Conservation (phyloP, 2,888 invertebrate genomes). For the Cerceris ruficornis region DNA sequence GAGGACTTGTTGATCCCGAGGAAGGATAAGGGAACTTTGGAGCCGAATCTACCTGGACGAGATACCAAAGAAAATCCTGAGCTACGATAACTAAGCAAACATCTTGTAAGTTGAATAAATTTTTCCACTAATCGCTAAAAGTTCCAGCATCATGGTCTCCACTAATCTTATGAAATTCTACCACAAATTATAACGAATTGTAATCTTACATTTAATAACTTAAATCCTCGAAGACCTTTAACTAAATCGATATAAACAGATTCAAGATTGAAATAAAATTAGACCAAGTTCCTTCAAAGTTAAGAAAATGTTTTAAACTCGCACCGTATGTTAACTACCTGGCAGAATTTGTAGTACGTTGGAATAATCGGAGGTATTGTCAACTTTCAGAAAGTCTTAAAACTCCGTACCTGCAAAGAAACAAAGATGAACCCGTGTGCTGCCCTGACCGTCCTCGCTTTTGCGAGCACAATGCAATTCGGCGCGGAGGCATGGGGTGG, state of each 20-base stretch:
- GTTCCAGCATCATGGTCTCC: too few species aligned
- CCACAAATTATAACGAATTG: too few species aligned
- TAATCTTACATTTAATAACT: too few species aligned
- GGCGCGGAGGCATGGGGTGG: slow-evolving; percentile 88
- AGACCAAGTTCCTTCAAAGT: too few species aligned
- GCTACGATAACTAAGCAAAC: slow-evolving; percentile 6
- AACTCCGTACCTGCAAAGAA: slow-evolving; percentile 19
- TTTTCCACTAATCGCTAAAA: neutral
- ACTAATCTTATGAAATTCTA: too few species aligned
- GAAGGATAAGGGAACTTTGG: slow-evolving; percentile 15
- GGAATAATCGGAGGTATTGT: neutral
- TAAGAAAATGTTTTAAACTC: too few species aligned
- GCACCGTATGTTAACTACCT: too few species aligned
- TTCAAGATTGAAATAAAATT: too few species aligned
- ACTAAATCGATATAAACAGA: too few species aligned
- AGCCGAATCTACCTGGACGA: slow-evolving; percentile 33
- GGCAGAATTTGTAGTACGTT: too few species aligned
- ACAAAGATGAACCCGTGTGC: slow-evolving; percentile 64
- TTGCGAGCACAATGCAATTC: slow-evolving; percentile 68
- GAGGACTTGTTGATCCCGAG: slow-evolving; percentile 72
- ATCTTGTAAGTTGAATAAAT: slow-evolving; percentile 46
- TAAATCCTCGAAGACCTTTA: too few species aligned
- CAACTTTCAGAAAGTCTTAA: neutral
- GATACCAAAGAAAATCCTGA: slow-evolving; percentile 17
- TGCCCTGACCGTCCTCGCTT: slow-evolving; percentile 64